Percentiles rank a stretch among this genome's conserved stretches.
Evolutionary conservation across 1,140 invertebrate species (phyloP).

Genomic region (Apocrypta bakeri): DNA sequence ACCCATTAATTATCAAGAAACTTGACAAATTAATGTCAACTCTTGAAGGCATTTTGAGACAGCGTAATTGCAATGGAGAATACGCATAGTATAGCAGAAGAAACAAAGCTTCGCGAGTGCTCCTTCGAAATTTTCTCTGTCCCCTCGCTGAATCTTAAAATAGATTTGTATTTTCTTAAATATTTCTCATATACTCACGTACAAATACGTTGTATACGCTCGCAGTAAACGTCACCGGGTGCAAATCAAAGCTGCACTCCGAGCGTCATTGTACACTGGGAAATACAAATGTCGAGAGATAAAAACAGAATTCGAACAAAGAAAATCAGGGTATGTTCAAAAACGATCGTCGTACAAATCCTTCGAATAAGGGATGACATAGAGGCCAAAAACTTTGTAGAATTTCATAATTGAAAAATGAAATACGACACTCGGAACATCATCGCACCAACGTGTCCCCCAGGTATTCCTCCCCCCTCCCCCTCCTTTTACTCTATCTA

Average conservation of each 20-base stretch:
- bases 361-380: too few species aligned
- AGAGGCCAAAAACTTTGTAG: too few species aligned
- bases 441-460: neutral
- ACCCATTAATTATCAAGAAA: slow-evolving; percentile 42
- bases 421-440: slow-evolving; percentile 6
- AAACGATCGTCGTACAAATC: neutral
- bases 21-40: slow-evolving; percentile 23
- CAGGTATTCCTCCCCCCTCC: neutral
- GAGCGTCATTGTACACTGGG: neutral
- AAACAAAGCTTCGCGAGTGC: neutral
- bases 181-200: neutral
- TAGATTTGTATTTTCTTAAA: neutral
- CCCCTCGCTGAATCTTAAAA: neutral
- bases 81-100: neutral
- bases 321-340: neutral
- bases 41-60: slow-evolving; percentile 12
- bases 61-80: slow-evolving; percentile 6
- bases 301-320: neutral
- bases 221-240: neutral
- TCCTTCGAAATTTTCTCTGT: neutral
- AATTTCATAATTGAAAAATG: slow-evolving; percentile 29
- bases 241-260: neutral
- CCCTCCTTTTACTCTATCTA: neutral
- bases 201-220: too few species aligned
- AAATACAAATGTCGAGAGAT: neutral